These are phyloP conservation scores for Scomber scombrus DNA, from an alignment of 2,113 vertebrate genomes.

Conservation along the genomic window DNA sequence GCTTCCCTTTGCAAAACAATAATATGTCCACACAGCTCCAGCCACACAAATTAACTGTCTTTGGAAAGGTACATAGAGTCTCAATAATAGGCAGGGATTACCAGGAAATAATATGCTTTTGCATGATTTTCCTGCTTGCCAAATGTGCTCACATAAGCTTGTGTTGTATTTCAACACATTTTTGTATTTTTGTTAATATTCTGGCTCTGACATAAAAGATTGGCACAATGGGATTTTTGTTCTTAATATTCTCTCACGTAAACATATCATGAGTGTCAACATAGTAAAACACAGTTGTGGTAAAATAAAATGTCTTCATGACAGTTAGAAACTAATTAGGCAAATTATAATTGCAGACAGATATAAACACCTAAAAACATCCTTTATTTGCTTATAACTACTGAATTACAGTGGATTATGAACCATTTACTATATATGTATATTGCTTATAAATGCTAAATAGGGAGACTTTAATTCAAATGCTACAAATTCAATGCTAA, in stretches of 20 bases:
- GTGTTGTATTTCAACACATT: neutral
- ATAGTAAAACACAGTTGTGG: too few relatives aligned
- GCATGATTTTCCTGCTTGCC: neutral
- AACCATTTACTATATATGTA: too few relatives aligned
- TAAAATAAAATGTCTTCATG: too few relatives aligned
- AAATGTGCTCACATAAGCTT: conserved; percentile 15
- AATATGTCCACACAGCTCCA: neutral
- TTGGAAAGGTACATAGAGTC: conserved; percentile 54
- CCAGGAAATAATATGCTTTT: conserved; percentile 11
- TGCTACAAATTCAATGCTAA: neutral
- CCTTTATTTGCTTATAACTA: too few relatives aligned
- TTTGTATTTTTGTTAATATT: neutral
- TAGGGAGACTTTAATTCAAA: too few relatives aligned
- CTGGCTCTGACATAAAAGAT: neutral
- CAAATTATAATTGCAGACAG: too few relatives aligned
- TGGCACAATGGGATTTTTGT: neutral
- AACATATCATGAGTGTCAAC: too few relatives aligned
- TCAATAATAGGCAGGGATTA: neutral
- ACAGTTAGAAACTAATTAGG: too few relatives aligned
- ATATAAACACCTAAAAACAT: too few relatives aligned
- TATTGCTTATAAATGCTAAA: too few relatives aligned
- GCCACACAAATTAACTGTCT: conserved; percentile 39
- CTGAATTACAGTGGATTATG: too few relatives aligned
- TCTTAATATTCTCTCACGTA: neutral
- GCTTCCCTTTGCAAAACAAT: conserved; percentile 10